phyloP scores from a whole-genome alignment of 1,140 invertebrate genomes.

The Sinonovacula constricta region DNA sequence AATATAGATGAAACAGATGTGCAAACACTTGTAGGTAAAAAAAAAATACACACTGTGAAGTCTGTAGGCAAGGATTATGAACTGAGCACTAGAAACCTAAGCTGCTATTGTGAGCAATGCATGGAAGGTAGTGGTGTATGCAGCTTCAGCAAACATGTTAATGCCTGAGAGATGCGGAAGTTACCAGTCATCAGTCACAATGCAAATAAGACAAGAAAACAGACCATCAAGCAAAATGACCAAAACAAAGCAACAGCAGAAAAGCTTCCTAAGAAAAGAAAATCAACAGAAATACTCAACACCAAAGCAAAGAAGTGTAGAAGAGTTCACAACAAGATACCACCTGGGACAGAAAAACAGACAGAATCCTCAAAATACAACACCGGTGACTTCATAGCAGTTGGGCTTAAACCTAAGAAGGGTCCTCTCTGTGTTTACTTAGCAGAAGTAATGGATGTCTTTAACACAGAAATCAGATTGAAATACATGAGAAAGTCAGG shows the following conservation, averaged over 20 bases:
- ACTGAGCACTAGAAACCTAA: slow-evolving; percentile 27
- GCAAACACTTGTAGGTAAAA: slow-evolving; percentile 16
- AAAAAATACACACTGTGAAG: slow-evolving; percentile 20
- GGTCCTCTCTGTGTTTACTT: not conserved
- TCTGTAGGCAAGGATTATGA: slow-evolving; percentile 42
- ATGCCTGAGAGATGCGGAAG: slow-evolving; percentile 17
- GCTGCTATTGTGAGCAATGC: slow-evolving; percentile 46
- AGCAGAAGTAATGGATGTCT: slow-evolving; percentile 8
- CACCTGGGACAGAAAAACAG: not conserved
- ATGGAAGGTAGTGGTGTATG: slow-evolving; percentile 12
- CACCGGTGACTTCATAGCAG: slow-evolving; percentile 2
- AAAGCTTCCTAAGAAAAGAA: slow-evolving; percentile 26
- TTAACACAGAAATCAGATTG: slow-evolving; percentile 15
- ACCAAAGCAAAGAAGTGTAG: slow-evolving; percentile 1
- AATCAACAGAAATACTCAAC: slow-evolving; percentile 20
- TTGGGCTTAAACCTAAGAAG: slow-evolving; percentile 7
- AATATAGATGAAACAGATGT: slow-evolving; percentile 33
- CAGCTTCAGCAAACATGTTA: slow-evolving; percentile 30
- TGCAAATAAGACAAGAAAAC: slow-evolving; percentile 9
- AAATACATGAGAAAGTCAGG: slow-evolving; percentile 13
- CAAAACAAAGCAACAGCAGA: slow-evolving; percentile 14
- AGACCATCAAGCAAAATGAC: not conserved
- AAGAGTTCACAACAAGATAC: slow-evolving; percentile 8
- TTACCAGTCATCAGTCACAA: slow-evolving; percentile 11
- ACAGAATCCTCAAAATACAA: slow-evolving; percentile 1